Base-by-base conservation (phyloP, 2,113 vertebrate genomes). In the Microtus richardsoni region DNA sequence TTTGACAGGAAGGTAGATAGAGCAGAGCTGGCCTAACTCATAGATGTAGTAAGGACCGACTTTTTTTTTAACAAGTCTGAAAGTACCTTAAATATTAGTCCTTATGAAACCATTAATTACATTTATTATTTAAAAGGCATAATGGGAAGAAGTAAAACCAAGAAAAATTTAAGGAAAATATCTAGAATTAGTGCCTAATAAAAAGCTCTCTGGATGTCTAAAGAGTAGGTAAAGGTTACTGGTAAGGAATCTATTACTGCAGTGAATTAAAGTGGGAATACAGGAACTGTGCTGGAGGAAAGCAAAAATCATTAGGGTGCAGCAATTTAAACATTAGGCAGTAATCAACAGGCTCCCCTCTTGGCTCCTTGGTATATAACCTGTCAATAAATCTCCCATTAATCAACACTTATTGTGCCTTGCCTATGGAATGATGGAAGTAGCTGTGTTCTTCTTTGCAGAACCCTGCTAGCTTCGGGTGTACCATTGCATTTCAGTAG, bases 101-200 rank as follows among this genome's bases (percentile, higher is more conserved):
- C 75, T 95, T 88, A 86, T 84, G 47, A 62, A 96, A 90, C 47
- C 77, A 88, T 60, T 97, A 96, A 93, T 94, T 93, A 96, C 36
- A 86, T 91, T 95, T 95, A 96, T 95, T 92, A 97, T 94, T 96
- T 95, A 93, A 96, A 95, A 94, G 91, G 30, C 47, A 88, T 86
- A 95, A 95, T 89, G 68, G 73, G 68, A 96, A 90, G 26, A 97
- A 96, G 64, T 52, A 84, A 92, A 91, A 52, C 26, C 75, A 96
- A 93, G 62, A 82, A 95, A 97, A 92, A 62, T 36, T 82, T 94
- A 83, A 41, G 85, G 41, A 79, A 95, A 88, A 96, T 86, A 91
- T 74, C 49, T 85, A 94, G 79, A 94, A 80, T 93, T 82, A 54
- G 44, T 95, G 82, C 60, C 70, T 80, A 88, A 90, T 54, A 95